Base-by-base conservation (phyloP, 64 coral and sea anemone genomes). In the Hydrozoanthus tunicans region DNA sequence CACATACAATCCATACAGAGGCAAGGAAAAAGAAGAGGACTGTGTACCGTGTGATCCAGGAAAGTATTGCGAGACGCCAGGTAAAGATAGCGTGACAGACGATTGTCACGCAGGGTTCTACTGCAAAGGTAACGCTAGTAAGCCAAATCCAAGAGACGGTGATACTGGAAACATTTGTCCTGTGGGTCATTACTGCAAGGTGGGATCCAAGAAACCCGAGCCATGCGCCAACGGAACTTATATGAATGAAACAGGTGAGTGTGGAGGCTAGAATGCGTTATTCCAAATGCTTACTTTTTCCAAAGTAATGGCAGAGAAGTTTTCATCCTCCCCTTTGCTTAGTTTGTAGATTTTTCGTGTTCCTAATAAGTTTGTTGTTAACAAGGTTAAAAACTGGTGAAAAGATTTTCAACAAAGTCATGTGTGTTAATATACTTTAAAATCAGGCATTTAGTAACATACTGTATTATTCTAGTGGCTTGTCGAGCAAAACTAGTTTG, bases 191-290 rank as follows among this genome's bases (percentile, higher is more conserved):
- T 99, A 75, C 79, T 99, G 97, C 67, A 26, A 58, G 58, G 20
- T 80, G 7, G 76, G 15, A 52, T 6, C 53, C 15, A 10, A 56
- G 11, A 4, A 78, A 78, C 15, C 11, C 5, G 82, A 90, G 14
- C 70, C 52, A 6, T 99, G 97, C 62, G 73, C 57, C 26, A 96
- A 94, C 86, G 94, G 94, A 10, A 99, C 97, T 9, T 99, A 83
- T 32, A 96, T 99, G 97, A 99, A 99, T 90, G 92, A 96, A 57
- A 96, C 97, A 75, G 97, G 97, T 99, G 77, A 73, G 73, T 6
- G 20, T 5, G 10, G 6, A 12, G 79, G n/a, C 25, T 27, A 60
- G 9, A 60, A 2, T 81, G 3, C 25, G 3, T 78, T 3, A 1
- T 43, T 43, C 32, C 0, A 43, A 43, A 2, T 43, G 32, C 32